Evolutionary conservation across 2,888 invertebrate genomes (phyloP).

Genomic region (Ochropacha duplaris): DNA sequence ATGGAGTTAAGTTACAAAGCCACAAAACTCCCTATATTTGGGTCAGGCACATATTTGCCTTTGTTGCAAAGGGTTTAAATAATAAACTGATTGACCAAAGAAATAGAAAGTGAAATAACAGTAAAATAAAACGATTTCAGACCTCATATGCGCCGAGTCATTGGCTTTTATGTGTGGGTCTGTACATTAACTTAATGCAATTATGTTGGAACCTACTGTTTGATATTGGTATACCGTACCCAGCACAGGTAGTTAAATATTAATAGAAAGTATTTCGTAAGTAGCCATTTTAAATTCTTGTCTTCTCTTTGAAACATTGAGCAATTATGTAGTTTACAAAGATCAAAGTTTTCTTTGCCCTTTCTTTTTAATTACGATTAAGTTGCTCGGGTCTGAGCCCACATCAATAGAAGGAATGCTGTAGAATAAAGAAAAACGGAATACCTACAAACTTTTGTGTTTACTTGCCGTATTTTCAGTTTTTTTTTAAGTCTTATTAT

Average conservation of each 20-base stretch:
- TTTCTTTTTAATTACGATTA: neutral
- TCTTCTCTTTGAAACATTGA: neutral
- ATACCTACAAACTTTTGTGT: neutral
- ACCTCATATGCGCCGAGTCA: constrained; percentile 59
- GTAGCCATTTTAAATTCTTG: neutral
- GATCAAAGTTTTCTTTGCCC: neutral
- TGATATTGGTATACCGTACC: neutral
- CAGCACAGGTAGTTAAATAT: neutral
- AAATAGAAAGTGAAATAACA: constrained; percentile 59
- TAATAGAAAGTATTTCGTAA: neutral
- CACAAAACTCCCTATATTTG: neutral
- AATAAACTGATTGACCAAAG: constrained; percentile 39
- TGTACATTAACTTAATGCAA: constrained; percentile 58
- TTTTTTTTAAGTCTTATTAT: too few relatives aligned
- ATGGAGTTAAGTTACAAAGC: neutral
- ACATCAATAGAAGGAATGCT: neutral
- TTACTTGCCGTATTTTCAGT: neutral
- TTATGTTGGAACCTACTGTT: constrained; percentile 33
- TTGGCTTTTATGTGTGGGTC: constrained; percentile 67
- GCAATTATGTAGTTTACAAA: neutral
- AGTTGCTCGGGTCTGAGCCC: neutral
- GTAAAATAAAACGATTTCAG: constrained; percentile 67
- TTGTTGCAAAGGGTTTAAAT: constrained; percentile 20
- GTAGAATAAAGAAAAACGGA: neutral
- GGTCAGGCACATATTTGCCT: constrained; percentile 4